Percentiles rank a stretch among this genome's conserved stretches.
Conservation (phyloP, 2,113 vertebrate genomes). For the Bufo bufo region DNA sequence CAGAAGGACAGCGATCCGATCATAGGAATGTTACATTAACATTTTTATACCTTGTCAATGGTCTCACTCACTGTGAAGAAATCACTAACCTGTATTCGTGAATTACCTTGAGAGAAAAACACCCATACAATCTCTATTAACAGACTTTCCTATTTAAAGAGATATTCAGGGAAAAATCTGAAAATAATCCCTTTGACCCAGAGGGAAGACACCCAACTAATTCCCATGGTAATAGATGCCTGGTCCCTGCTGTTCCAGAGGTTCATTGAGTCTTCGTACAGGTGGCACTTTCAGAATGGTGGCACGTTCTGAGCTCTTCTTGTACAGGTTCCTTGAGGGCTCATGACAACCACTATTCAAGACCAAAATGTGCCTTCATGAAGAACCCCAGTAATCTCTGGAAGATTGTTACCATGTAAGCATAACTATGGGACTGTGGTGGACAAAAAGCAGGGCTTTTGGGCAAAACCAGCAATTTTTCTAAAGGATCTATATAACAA, state of each 20-base stretch:
- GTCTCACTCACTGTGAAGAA: neutral
- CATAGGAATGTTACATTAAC: slow-evolving; percentile 41
- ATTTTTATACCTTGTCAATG: neutral
- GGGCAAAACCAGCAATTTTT: no score
- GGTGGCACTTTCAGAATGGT: neutral
- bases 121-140: no score
- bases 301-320: no score
- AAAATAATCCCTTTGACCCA: neutral
- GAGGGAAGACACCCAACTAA: neutral
- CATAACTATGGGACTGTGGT: neutral
- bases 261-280: neutral
- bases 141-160: no score
- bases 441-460: neutral
- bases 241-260: neutral
- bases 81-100: no score
- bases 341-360: no score
- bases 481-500: neutral
- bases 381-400: neutral
- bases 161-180: neutral
- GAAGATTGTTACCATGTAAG: neutral
- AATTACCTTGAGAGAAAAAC: no score
- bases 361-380: neutral
- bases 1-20: neutral
- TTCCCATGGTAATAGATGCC: neutral
- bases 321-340: no score